Percentiles rank a stretch among this genome's conserved stretches.
These are phyloP conservation scores for Stomatorhinus walkeri DNA, from an alignment of 2,797 vertebrate species.

Conservation along the genomic window DNA sequence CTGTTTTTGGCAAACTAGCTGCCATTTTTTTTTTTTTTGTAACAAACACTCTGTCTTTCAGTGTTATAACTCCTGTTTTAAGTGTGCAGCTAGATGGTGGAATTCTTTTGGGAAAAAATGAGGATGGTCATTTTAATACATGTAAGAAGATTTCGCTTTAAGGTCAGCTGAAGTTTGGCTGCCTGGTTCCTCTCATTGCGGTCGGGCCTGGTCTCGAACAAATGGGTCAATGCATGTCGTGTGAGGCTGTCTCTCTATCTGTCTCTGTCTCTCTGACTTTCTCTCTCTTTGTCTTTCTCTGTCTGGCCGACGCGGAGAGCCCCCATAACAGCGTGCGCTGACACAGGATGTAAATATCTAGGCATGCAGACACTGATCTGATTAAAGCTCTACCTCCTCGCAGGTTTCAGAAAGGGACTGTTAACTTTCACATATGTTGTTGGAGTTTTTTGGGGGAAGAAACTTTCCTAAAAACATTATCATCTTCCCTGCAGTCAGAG, in stretches of 20 bases:
- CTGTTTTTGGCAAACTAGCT: neutral
- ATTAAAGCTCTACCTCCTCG: constrained; percentile 56
- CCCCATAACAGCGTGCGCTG: constrained; percentile 26
- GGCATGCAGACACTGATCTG: constrained; percentile 38
- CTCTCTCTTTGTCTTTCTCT: neutral
- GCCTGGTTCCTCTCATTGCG: neutral
- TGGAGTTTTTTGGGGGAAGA: constrained; percentile 28
- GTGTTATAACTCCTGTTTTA: neutral
- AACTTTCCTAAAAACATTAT: neutral
- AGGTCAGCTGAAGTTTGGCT: neutral
- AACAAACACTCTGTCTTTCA: neutral
- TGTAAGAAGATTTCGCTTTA: neutral
- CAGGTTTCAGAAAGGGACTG: constrained; percentile 58
- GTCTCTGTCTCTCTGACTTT: neutral
- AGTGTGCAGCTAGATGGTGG: neutral
- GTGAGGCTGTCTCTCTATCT: neutral
- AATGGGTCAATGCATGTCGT: neutral
- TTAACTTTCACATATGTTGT: constrained; percentile 50
- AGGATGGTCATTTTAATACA: constrained; percentile 1
- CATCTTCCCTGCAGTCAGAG: constrained; percentile 1
- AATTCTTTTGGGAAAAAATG: neutral
- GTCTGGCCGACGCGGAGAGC: neutral
- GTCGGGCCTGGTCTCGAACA: neutral
- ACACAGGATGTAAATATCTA: constrained; percentile 33
- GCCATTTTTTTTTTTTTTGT: neutral